Base-by-base conservation (phyloP, 2,113 vertebrate genomes). In the Willisornis vidua region DNA sequence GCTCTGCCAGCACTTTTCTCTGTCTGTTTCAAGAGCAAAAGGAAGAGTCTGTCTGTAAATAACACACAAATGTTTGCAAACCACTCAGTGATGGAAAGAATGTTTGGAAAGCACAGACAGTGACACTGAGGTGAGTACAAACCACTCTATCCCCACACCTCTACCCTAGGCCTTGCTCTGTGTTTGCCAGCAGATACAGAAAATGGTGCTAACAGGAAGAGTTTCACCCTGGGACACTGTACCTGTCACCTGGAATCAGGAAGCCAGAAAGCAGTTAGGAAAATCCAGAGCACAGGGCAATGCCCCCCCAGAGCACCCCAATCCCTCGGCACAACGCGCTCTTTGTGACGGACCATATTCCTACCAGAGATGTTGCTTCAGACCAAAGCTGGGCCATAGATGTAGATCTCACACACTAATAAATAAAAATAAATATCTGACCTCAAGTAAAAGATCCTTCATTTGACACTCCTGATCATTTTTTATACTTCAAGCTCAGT, bases 391-490 rank as follows among this genome's bases (percentile, higher is more conserved):
- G 18, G 54, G 96, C 96, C 76, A 41, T 11, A 80, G 96, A 96
- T 91, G 97, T 80, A 80, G 87, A 93, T 87, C 96, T 87, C 91
- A 85, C 96, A 17, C 93, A 77, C 97, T 96, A 94, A 96, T 97
- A 97, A 97, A 98, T 90, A 97, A 96, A 97, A 98, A 98, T 95
- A 98, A 97, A 96, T 96, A 97, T 33, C 65, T 96, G 96, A 94
- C 86, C 92, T 67, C 73, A 85, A 94, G 97, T 33, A 81, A 91
- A 92, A 91, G 98, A 97, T 87, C 97, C 95, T 96, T 96, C 97
- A 23, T 45, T 85, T 97, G 97, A 97, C 97, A 93, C 96, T 91
- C 97, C 89, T 90, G 83, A 92, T 96, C 93, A 46, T 54, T 96
- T 96, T 85, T 91, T 71, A 94, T 93, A 72, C 94, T 95, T 87